Conservation (phyloP, 2,113 vertebrate genomes). For the Dascyllus trimaculatus region DNA sequence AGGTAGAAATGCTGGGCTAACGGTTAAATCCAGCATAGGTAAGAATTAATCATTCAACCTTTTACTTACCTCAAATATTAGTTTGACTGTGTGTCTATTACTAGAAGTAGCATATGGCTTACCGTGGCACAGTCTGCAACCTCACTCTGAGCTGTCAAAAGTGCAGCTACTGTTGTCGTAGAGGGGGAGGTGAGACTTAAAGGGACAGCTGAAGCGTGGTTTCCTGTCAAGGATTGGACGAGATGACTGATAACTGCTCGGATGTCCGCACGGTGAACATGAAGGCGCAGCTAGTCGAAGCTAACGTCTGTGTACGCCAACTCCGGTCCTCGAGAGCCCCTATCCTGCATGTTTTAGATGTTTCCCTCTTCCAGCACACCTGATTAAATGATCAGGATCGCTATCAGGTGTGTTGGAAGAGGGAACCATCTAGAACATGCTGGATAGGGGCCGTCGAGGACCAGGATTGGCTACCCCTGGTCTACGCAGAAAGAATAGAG, state of each 20-base stretch:
- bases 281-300: background rate
- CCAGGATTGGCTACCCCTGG: no score
- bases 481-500: no score
- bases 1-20: conserved; percentile 76
- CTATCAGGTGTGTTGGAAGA: no score
- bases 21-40: conserved; percentile 61
- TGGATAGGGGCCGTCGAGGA: no score
- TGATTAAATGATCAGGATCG: no score
- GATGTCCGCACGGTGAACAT: background rate
- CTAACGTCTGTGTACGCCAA: conserved; percentile 9
- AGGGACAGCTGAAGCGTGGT: background rate
- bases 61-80: conserved; percentile 44
- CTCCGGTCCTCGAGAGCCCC: no score
- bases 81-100: conserved; percentile 22
- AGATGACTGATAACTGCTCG: background rate
- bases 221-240: background rate
- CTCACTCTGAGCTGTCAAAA: conserved; percentile 53
- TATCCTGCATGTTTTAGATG: no score
- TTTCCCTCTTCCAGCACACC: no score
- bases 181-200: conserved; percentile 14
- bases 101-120: conserved; percentile 69
- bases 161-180: conserved; percentile 25
- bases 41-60: conserved; percentile 44
- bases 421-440: no score
- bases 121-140: conserved; percentile 63